Evolutionary conservation across 2,113 vertebrate genomes (phyloP), one percentile per base, ranked within the genome.

Genomic region (Gadus macrocephalus): DNA sequence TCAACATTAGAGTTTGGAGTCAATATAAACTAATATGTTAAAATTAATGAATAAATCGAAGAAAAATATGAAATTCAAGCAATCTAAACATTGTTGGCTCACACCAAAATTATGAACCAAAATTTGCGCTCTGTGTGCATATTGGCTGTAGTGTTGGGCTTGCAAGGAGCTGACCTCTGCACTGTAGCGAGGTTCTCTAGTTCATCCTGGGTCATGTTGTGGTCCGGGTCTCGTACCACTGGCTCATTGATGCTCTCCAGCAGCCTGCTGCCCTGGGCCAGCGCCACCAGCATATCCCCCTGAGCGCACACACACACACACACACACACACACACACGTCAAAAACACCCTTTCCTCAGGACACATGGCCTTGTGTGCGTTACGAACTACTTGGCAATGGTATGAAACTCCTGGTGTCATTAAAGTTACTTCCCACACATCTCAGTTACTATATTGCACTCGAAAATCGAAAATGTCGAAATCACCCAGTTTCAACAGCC

Each of bases 111-210:
- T 35, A 35, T 35, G 31, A 35, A 35, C 0, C 31, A 35, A 7
- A 35, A 35, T 35, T 35, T 4, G 31, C 31, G 4, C 31, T 35
- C 20, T 56, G 56, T 16, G 68, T 62, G 59, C 19, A 22, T 2
- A 2, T 9, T 49, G 42, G 42, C 12, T 49, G 5, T 4, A n/a
- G 55, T 5, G 55, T n/a, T 16, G 15, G 15, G 14, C 55, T 5
- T 58, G 55, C 15, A 17, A 62, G 25, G 58, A 68, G 70, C 81
- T 64, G 7, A 89, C 89, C 89, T 95, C 81, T 96, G 93, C 68
- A 98, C 93, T 0, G 95, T 98, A 28, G 91, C 93, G 79, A 96
- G 91, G 80, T 95, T 98, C 87, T 99, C 97, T 78, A 95, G 84
- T 76, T 98, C 95, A 71, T 96, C 96, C 83, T 95, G 95, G 88